These are phyloP conservation scores for Leptinotarsa haldemani DNA, from an alignment of 2,888 invertebrate genomes.

Conservation along the genomic window DNA sequence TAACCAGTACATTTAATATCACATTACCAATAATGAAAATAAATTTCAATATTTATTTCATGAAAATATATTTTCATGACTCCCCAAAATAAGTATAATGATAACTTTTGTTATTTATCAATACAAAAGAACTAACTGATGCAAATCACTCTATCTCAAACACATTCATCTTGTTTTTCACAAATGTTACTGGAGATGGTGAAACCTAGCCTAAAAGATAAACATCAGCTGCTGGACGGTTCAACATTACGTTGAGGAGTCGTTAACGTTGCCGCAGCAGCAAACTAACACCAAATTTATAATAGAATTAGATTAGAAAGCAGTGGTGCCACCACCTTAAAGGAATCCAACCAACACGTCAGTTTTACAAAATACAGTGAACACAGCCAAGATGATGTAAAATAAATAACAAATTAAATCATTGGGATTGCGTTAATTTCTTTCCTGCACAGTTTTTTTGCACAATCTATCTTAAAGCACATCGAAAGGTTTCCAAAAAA, in stretches of 20 bases:
- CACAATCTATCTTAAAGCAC: neutral
- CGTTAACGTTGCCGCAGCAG: constrained; percentile 48
- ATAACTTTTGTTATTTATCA: too few relatives aligned
- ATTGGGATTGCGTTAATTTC: constrained; percentile 7
- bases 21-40: neutral
- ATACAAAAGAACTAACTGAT: constrained; percentile 12
- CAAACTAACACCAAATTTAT: constrained; percentile 47
- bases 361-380: constrained; percentile 8
- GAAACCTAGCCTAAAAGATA: constrained; percentile 39
- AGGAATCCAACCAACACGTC: constrained; percentile 18
- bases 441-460: constrained; percentile 8
- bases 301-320: constrained; percentile 28
- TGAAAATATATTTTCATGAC: neutral
- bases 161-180: neutral
- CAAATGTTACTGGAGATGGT: constrained; percentile 17
- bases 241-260: constrained; percentile 48
- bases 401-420: constrained; percentile 9
- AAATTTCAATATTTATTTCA: neutral
- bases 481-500: neutral
- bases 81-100: neutral
- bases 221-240: constrained; percentile 48
- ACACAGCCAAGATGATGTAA: constrained; percentile 21
- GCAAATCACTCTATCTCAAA: constrained; percentile 1
- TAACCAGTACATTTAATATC: constrained; percentile 8
- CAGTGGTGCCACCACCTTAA: constrained; percentile 27